Evolutionary conservation across 2,113 vertebrate species (phyloP), one percentile per base, ranked within the genome.

Genomic region (Anoura caudifer): DNA sequence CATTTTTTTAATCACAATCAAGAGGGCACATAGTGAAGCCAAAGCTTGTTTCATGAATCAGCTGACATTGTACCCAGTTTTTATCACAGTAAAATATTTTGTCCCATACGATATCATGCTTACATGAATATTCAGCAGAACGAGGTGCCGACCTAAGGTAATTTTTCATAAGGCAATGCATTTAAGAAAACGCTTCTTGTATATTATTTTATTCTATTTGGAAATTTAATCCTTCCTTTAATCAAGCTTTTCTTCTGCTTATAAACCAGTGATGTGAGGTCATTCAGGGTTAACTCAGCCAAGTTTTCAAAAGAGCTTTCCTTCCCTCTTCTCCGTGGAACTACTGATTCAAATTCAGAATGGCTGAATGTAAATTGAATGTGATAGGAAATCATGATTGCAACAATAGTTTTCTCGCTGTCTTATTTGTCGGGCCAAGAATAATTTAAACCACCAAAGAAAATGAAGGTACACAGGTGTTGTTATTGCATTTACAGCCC

Each of bases 401-500:
- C 97, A 98, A 98, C n/a, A 97, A 69, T 77, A 75, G 67, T 96
- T 97, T 94, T 94, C 96, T 94, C 63, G 69, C 75, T 98, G 84
- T 96, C 59, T 97, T 92, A 72, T 97, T 97, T 96, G 16, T 82
- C 90, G 79, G n/a, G n/a, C 79, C 85, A 31, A 94, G 94, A 83
- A 94, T 94, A 94, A 80, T 90, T 91, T 59, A 97, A 98, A 96
- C 97, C 88, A 47, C 93, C 73, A 95, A 96, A 94, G 95, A 96
- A 94, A 96, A 97, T 94, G 90, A 97, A 96, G 95, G 95, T 95
- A 87, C 97, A 97, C 98, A 99, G 98, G 98, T 98, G 98, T 97
- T 98, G 85, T 97, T 94, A 96, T 72, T 97, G 97, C 98, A 96
- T 96, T 95, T 98, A 93, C 91, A 98, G 97, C 92, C 92, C 95